Conservation (phyloP, 2,113 vertebrate genomes). For the Rhea americana region DNA sequence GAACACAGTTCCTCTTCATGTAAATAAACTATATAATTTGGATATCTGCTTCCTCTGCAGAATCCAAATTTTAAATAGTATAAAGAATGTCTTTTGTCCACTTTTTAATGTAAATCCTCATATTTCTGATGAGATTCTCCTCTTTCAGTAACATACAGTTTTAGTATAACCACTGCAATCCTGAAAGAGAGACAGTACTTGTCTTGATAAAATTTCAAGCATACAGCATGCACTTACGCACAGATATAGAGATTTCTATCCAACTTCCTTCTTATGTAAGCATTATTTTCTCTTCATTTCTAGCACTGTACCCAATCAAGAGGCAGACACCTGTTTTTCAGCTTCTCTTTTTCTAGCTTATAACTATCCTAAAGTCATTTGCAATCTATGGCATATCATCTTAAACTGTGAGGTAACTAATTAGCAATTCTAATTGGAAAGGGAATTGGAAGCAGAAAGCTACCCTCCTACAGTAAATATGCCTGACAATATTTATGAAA, state of each 20-base stretch:
- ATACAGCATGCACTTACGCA: neutral
- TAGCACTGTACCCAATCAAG: neutral
- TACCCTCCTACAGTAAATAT: conserved; percentile 33
- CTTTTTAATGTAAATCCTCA: neutral
- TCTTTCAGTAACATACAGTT: neutral
- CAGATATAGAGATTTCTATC: neutral
- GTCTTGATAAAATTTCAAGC: neutral
- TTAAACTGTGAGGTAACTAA: conserved; percentile 40
- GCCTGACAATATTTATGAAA: conserved; percentile 37
- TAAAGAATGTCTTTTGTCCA: accelerated
- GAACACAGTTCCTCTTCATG: neutral
- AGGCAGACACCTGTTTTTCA: conserved; percentile 28
- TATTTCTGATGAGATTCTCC: neutral
- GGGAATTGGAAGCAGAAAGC: conserved; percentile 29
- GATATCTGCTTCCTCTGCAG: neutral
- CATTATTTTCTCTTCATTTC: neutral
- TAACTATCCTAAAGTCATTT: conserved; percentile 16
- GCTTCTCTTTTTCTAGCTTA: conserved; percentile 13
- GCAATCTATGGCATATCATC: neutral
- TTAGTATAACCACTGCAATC: neutral
- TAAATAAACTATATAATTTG: neutral
- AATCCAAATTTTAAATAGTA: neutral
- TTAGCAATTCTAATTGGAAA: conserved; percentile 42
- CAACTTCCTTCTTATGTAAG: neutral
- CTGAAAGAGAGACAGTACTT: neutral